Base-by-base conservation (phyloP, 1,140 invertebrate species). In the Maniola jurtina region DNA sequence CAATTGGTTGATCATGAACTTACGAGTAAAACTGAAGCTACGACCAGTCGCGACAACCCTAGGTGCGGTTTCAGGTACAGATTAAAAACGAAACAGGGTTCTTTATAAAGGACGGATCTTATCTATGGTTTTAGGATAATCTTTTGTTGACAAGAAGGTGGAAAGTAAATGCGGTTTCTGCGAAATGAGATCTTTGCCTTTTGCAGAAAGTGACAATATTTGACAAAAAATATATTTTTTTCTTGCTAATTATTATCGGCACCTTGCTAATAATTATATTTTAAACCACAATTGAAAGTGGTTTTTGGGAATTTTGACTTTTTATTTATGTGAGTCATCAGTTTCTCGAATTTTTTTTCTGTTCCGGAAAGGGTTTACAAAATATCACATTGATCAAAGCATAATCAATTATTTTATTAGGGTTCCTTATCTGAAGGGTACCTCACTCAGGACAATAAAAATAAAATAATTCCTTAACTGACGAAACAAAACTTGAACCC, bases 141-240 rank as follows among this genome's bases (percentile, higher is more conserved):
- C 85, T 86, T 83, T 84, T 88, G 85, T 88, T 86, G 85, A 82
- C 76, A 76, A 74, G 74, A 68, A 79, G 75, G 79, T 77, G 76
- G 65, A 66, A 70, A 70, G 69, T 63, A 76, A 70, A 66, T 72
- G 71, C 47, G 74, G 75, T 78, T 84, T 81, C 80, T 54, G 52
- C 59, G 80, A 86, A 67, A 67, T 50, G 35, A 67, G 16, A 45
- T 57, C 65, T 57, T 55, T 42, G n/a, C n/a, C 54, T 48, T 36
- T 62, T 62, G 47, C 61, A 56, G 38, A 61, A 57, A 48, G 48
- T 50, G 48, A 25, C 48, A 15, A 50, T 50, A 8, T 50, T 50
- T 16, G 10, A 1, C 6, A 16, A 50, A 50, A 50, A 16, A 16
- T n/a, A 9, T 3, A 7, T 5, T 25, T 25, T 25, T 25, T 25